Evolutionary conservation across 2,797 vertebrate species (phyloP).

Genomic region (Selene dorsalis): DNA sequence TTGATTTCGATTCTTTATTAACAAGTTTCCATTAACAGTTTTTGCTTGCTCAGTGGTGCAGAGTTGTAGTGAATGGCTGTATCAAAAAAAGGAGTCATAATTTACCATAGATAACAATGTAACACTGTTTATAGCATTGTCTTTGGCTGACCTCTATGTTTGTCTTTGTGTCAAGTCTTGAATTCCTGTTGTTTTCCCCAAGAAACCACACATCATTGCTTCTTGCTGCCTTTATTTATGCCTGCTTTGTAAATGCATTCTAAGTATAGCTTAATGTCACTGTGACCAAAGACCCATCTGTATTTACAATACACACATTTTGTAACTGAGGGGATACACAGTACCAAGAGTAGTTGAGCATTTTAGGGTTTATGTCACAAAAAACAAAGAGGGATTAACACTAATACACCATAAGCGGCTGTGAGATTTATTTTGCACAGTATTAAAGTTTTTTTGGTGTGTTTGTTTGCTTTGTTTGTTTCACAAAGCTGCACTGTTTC

Average conservation of each 20-base stretch:
- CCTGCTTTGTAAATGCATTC: slow-evolving; percentile 51
- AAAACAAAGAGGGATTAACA: slow-evolving; percentile 39
- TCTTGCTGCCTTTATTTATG: slow-evolving; percentile 43
- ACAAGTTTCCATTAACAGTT: not conserved
- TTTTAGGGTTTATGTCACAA: slow-evolving; percentile 24
- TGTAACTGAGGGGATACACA: slow-evolving; percentile 3
- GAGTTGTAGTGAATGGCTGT: not conserved
- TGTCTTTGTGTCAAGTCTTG: slow-evolving; percentile 14
- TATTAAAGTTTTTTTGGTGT: slow-evolving; percentile 3
- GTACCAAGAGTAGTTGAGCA: not conserved
- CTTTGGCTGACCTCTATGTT: slow-evolving; percentile 16
- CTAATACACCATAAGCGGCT: slow-evolving; percentile 35
- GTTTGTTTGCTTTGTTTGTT: slow-evolving; percentile 43
- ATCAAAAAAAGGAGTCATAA: not conserved
- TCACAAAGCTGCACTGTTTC: slow-evolving; percentile 2
- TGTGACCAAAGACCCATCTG: slow-evolving; percentile 35
- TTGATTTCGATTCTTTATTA: not conserved
- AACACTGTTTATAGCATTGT: slow-evolving; percentile 7
- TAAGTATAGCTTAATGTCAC: slow-evolving; percentile 59
- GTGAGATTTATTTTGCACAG: slow-evolving; percentile 13
- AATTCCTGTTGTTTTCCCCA: slow-evolving; percentile 36
- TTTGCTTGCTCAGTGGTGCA: not conserved
- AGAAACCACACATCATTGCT: slow-evolving; percentile 19
- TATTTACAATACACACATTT: slow-evolving; percentile 26
- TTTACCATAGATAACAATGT: slow-evolving; percentile 7